Evolutionary conservation across 2,113 vertebrate species (phyloP).

Genomic region (Neogobius melanostomus): DNA sequence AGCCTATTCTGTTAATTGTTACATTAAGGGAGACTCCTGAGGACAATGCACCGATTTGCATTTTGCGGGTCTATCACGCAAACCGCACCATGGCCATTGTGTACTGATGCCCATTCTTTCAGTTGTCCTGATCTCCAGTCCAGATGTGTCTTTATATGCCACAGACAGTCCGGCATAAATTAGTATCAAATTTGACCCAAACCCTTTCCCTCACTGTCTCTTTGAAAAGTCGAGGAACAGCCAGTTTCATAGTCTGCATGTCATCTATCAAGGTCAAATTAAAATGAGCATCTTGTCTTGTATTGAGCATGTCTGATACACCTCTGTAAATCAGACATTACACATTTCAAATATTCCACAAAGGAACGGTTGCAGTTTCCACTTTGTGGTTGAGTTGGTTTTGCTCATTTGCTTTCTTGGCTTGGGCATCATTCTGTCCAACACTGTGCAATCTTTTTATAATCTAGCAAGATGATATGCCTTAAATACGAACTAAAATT

Average conservation of each 20-base stretch:
- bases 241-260: neutral
- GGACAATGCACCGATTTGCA: constrained; percentile 10
- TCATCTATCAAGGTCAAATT: too few relatives aligned
- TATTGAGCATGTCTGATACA: too few relatives aligned
- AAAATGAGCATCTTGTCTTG: too few relatives aligned
- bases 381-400: neutral
- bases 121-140: constrained; percentile 15
- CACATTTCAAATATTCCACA: neutral
- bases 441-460: neutral
- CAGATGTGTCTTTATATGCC: too few relatives aligned
- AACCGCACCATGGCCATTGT: neutral
- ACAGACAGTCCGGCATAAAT: constrained; percentile 20
- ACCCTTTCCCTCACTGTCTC: neutral
- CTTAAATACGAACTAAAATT: too few relatives aligned
- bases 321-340: too few relatives aligned
- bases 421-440: neutral
- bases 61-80: too few relatives aligned
- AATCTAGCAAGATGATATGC: too few relatives aligned
- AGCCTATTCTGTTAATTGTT: constrained; percentile 46
- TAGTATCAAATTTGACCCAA: constrained; percentile 23
- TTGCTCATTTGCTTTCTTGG: neutral
- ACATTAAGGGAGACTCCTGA: constrained; percentile 35
- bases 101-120: neutral
- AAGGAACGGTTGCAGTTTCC: neutral
- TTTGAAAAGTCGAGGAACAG: neutral